Conservation (phyloP, 2,113 vertebrate genomes). For the Maccullochella peelii region DNA sequence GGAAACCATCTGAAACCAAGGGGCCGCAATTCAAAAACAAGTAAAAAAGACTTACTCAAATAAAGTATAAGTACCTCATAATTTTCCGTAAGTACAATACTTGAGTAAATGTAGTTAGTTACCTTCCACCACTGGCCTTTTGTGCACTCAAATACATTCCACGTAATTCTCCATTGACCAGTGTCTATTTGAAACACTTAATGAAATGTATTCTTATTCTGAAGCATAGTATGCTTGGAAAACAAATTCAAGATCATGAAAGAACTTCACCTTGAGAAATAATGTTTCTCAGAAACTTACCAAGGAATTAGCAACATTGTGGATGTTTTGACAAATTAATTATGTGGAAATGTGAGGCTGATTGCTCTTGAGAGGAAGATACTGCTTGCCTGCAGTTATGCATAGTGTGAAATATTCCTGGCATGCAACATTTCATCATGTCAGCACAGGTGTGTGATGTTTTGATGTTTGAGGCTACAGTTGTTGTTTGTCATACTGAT, state of each 20-base stretch:
- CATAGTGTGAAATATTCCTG: background rate
- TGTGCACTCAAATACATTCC: background rate
- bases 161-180: background rate
- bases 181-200: background rate
- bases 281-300: background rate
- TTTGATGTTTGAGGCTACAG: background rate
- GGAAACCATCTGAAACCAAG: background rate
- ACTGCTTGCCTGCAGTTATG: background rate
- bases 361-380: constrained; percentile 2
- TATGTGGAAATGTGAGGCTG: background rate
- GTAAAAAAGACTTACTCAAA: background rate
- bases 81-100: background rate
- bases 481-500: background rate
- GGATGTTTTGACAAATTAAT: background rate
- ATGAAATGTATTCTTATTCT: background rate
- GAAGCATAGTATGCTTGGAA: background rate
- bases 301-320: background rate
- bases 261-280: background rate
- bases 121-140: background rate
- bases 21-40: too few relatives aligned
- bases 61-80: background rate
- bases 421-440: background rate
- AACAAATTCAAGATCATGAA: background rate
- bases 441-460: background rate
- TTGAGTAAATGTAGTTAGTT: background rate